Evolutionary conservation across 2,888 invertebrate species (phyloP).

Genomic region (Junonia oenone): DNA sequence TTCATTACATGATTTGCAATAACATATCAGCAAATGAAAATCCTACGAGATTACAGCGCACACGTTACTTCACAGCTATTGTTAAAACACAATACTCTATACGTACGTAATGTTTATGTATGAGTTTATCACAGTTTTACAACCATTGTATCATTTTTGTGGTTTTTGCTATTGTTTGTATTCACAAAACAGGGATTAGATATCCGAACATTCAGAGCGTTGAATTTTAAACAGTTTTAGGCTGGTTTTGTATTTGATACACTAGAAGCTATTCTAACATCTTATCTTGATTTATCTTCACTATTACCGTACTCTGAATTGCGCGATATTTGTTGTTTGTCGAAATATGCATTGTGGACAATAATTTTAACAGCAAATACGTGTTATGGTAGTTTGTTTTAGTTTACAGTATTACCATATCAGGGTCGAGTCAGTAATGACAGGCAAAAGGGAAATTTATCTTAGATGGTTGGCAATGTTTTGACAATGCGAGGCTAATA

Average conservation of each 20-base stretch:
- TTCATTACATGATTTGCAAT: slow-evolving; percentile 13
- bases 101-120: slow-evolving; percentile 30
- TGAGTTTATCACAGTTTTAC: slow-evolving; percentile 17
- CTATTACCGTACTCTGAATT: neutral
- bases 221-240: slow-evolving; percentile 1
- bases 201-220: slow-evolving; percentile 1
- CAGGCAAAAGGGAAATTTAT: no score
- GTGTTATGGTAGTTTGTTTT: no score
- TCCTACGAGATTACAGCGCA: slow-evolving; percentile 18
- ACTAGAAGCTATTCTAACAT: neutral
- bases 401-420: no score
- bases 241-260: neutral
- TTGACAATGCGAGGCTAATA: no score
- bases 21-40: slow-evolving; percentile 10
- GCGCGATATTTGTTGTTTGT: neutral
- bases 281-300: slow-evolving; percentile 6
- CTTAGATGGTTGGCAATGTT: no score
- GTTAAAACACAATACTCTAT: slow-evolving; percentile 33
- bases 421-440: no score
- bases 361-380: no score
- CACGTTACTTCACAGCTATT: slow-evolving; percentile 26
- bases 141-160: slow-evolving; percentile 18
- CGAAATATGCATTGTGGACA: neutral
- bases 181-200: neutral
- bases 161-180: slow-evolving; percentile 9